Conservation (phyloP, 1,140 invertebrate species). For the Scaptodrosophila lebanonensis region DNA sequence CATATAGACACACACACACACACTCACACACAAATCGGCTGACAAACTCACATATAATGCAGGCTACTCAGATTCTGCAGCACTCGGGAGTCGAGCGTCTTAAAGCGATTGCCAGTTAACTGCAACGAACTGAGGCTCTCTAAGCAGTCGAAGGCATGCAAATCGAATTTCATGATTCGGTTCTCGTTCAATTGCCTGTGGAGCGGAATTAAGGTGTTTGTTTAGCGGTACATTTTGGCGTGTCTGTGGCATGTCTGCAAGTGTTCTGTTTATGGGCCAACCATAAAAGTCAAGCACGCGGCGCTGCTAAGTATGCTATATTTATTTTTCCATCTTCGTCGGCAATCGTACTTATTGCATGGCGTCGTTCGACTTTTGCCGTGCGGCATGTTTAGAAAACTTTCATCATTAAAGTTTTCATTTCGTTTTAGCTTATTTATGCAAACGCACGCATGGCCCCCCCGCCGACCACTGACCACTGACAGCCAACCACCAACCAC, state of each 20-base stretch:
- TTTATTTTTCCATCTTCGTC: too few species aligned
- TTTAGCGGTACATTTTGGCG: conserved; percentile 24
- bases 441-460: conserved; percentile 40
- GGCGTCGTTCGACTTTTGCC: conserved; percentile 3
- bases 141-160: conserved; percentile 67
- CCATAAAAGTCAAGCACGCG: conserved; percentile 28
- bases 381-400: too few species aligned
- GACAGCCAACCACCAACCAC: too few species aligned
- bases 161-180: conserved; percentile 73
- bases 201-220: not conserved
- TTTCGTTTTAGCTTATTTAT: conserved; percentile 19
- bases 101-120: conserved; percentile 76
- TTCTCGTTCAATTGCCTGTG: conserved; percentile 64
- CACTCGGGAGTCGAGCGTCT: conserved; percentile 74
- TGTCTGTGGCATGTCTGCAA: not conserved
- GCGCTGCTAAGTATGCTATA: not conserved
- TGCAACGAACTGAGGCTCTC: conserved; percentile 62
- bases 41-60: conserved; percentile 78
- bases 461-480: too few species aligned
- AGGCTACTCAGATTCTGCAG: conserved; percentile 77
- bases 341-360: too few species aligned
- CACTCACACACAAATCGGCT: conserved; percentile 10
- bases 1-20: not conserved
- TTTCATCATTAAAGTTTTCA: conserved; percentile 67
- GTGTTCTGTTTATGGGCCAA: conserved; percentile 17